Evolutionary conservation across 2,113 vertebrate genomes (phyloP), one percentile per base, ranked within the genome.

Genomic region (Verasper variegatus): DNA sequence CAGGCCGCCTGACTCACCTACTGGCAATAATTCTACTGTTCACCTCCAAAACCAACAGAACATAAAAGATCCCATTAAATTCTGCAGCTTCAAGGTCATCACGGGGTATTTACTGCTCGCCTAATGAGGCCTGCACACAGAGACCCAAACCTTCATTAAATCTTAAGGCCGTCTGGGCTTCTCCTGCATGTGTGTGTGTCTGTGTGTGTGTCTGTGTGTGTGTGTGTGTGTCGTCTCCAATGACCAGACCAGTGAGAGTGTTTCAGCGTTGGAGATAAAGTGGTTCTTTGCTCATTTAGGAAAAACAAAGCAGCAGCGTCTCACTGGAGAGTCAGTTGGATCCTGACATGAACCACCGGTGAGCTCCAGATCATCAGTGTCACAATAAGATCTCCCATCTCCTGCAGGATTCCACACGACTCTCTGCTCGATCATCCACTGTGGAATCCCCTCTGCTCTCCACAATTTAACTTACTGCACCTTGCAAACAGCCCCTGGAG

Each of bases 61-160:
- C 14, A 37, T 21, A 4, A 52, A 60, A 11, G 40, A 42, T 42
- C 40, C 10, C 11, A 1, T 54, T 5, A 58, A 0, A 47, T 12
- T n/a, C 8, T 7, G 11, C 5, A 35, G 1, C 14, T 58, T 15
- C 70, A 63, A 40, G 35, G 68, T 75, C 63, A 73, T 1, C 17
- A 56, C 17, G 1, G 52, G 26, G 65, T 78, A 59, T 82, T 75
- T 76, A 69, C 60, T 84, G 82, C 80, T 69, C 69, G 76, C 15
- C 74, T 82, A 85, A 85, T 84, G 82, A 80, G 78, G 58, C 67
- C 74, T 64, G 71, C 64, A 68, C 8, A 71, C 35, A 76, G 93
- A 93, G 93, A 93, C 88, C 66, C 52, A 91, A 92, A 82, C 89
- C 88, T 83, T 93, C 94, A 95, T 94, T 93, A 93, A 94, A 94